Conservation (phyloP, 2,113 vertebrate species). For the Aix galericulata region DNA sequence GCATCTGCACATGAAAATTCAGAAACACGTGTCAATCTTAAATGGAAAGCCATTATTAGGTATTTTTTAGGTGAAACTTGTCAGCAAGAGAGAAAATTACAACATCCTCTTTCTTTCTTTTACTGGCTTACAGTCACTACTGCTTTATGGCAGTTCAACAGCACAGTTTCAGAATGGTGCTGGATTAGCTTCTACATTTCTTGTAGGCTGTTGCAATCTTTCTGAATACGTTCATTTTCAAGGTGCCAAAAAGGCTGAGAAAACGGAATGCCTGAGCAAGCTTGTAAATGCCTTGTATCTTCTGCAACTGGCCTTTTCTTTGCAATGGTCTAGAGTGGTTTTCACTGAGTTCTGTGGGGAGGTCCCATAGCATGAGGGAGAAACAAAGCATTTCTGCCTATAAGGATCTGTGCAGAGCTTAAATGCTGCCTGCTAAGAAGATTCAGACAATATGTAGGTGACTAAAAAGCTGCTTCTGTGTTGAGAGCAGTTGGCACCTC, state of each 20-base stretch:
- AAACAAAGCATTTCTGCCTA: neutral
- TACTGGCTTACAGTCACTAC: neutral
- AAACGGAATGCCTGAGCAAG: neutral
- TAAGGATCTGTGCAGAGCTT: neutral
- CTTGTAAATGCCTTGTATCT: neutral
- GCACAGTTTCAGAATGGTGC: neutral
- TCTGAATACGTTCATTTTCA: neutral
- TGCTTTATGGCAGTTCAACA: neutral
- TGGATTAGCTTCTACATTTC: neutral
- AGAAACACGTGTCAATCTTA: neutral
- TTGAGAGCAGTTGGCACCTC: neutral
- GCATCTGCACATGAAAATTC: neutral
- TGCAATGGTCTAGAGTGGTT: neutral
- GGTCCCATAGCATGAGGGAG: rapidly evolving
- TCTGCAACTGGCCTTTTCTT: neutral
- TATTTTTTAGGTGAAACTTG: neutral
- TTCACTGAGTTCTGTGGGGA: neutral
- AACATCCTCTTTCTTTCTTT: neutral
- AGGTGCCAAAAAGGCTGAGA: neutral
- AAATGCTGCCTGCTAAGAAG: neutral
- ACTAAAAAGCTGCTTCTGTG: neutral
- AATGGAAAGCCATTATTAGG: neutral
- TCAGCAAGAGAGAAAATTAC: neutral
- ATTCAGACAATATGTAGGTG: neutral
- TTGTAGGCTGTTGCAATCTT: neutral